Conservation (phyloP, 2,888 invertebrate genomes). For the Andricus curvator region DNA sequence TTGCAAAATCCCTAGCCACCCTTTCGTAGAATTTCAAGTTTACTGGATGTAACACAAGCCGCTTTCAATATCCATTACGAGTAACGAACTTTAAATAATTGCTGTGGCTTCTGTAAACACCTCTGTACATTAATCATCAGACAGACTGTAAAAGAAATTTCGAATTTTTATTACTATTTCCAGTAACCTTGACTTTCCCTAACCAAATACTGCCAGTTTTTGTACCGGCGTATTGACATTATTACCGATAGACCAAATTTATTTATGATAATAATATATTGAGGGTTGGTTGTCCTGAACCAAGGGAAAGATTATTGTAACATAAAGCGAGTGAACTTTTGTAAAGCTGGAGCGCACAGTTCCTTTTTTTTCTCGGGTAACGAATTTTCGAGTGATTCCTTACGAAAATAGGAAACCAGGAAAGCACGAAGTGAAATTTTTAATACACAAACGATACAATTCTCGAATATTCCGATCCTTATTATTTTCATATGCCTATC, state of each 20-base stretch:
- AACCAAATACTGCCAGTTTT: constrained; percentile 77
- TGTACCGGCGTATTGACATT: constrained; percentile 76
- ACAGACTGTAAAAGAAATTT: not conserved
- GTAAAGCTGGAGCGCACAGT: constrained; percentile 75
- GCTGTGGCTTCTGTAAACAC: constrained; percentile 23
- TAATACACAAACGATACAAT: constrained; percentile 4
- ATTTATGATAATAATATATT: constrained; percentile 78
- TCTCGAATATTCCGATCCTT: constrained; percentile 7
- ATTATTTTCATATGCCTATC: not conserved
- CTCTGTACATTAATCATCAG: constrained; percentile 22
- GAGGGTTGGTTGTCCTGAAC: constrained; percentile 74
- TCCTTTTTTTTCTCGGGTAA: constrained; percentile 60
- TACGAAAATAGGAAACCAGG: not conserved
- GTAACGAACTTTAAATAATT: constrained; percentile 17
- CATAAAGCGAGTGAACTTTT: constrained; percentile 72
- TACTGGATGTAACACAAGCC: constrained; percentile 24
- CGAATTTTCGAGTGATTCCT: not conserved
- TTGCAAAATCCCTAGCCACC: constrained; percentile 68
- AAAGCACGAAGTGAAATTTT: constrained; percentile 9
- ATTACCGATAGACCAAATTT: constrained; percentile 78
- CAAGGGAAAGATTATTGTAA: constrained; percentile 74
- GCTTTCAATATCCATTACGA: not conserved
- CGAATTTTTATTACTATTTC: constrained; percentile 54
- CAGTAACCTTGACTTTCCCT: constrained; percentile 66
- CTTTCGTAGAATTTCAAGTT: constrained; percentile 62